A percentile compares a stretch with the other conserved stretches of the same genome.
These are phyloP conservation scores for Hippoglossus stenolepis DNA, from an alignment of 2,113 vertebrate genomes.

Conservation along the genomic window DNA sequence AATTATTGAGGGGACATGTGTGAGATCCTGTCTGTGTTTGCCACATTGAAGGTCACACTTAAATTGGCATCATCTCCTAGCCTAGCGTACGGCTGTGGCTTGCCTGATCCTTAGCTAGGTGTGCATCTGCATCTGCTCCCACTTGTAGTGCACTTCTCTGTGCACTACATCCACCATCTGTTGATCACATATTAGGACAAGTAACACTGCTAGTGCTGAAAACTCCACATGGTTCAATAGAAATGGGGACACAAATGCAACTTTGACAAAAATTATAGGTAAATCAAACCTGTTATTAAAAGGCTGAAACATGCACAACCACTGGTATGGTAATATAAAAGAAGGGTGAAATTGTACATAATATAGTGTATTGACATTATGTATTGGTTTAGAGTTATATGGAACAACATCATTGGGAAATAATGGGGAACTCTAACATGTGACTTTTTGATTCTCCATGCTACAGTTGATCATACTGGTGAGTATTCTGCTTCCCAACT, in stretches of 20 bases:
- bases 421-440: constrained; percentile 69
- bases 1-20: no score
- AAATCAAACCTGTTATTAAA: not conserved
- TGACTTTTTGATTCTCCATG: constrained; percentile 81
- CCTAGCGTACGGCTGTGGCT: no score
- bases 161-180: not conserved
- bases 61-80: no score
- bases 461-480: constrained; percentile 84
- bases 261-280: not conserved
- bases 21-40: no score
- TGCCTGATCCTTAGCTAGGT: no score
- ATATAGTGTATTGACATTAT: not conserved
- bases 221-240: not conserved
- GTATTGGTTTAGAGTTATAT: constrained; percentile 6
- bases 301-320: not conserved
- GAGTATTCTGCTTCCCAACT: constrained; percentile 69
- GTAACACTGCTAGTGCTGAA: no score
- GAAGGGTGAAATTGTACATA: not conserved
- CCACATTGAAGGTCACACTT: no score
- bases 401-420: not conserved
- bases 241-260: not conserved
- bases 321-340: not conserved
- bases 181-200: not conserved
- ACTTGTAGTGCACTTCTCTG: no score
- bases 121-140: no score